Percentiles rank a stretch among this genome's conserved stretches.
Conservation (phyloP, 2,888 invertebrate genomes). For the Limnephilus marmoratus region DNA sequence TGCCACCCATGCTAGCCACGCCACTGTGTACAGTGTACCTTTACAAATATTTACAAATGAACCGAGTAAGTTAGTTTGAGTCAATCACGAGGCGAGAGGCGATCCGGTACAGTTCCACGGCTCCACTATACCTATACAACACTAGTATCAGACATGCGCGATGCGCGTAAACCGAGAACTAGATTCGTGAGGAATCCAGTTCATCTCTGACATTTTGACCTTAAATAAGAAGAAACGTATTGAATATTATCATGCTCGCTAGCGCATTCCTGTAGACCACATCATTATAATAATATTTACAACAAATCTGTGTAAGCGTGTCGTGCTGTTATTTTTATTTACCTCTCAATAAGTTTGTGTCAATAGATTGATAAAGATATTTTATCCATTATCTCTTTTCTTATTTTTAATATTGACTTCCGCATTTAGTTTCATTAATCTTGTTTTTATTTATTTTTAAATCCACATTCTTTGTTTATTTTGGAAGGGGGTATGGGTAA, state of each 20-base stretch:
- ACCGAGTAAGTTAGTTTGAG: background rate
- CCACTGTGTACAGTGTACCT: background rate
- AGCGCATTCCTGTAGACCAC: background rate
- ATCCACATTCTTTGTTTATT: background rate
- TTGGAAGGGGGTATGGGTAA: too few species aligned
- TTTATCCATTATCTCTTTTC: background rate
- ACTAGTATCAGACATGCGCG: background rate
- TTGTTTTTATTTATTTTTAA: background rate
- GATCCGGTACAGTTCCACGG: background rate
- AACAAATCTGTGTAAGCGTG: background rate
- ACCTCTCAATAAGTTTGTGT: background rate
- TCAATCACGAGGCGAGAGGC: background rate
- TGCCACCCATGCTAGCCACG: too few species aligned
- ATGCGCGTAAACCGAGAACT: background rate
- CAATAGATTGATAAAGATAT: background rate
- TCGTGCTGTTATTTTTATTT: background rate
- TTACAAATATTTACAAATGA: background rate
- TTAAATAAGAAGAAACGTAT: constrained; percentile 12
- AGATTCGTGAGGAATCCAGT: constrained; percentile 23
- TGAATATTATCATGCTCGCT: background rate
- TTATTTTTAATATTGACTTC: background rate
- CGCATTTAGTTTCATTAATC: background rate
- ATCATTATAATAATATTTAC: background rate
- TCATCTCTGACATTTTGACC: constrained; percentile 31
- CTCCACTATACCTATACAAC: too few species aligned